Conservation (phyloP, 2,113 vertebrate species). For the Zingel zingel region DNA sequence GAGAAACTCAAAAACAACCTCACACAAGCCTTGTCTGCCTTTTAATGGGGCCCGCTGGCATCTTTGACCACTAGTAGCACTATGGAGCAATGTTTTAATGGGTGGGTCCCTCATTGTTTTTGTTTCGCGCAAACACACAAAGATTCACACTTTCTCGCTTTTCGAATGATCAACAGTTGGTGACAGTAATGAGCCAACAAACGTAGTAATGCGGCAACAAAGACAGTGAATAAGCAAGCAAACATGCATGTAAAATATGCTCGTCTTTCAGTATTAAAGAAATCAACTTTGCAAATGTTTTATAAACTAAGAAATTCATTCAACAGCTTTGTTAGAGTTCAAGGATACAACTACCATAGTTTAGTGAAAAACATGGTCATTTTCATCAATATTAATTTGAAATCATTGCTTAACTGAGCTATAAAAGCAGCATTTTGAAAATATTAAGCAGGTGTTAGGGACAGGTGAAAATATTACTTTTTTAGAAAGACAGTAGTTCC, state of each 20-base stretch:
- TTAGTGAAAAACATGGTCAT: neutral
- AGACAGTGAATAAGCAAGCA: neutral
- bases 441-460: neutral
- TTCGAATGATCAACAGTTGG: neutral
- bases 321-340: neutral
- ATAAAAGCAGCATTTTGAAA: conserved; percentile 18
- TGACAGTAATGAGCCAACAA: neutral
- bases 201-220: neutral
- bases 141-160: neutral
- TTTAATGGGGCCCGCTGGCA: neutral
- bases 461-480: conserved; percentile 28
- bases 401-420: neutral
- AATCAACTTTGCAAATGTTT: neutral
- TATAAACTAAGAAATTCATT: neutral
- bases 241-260: neutral
- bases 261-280: neutral
- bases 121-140: neutral
- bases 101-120: neutral
- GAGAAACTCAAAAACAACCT: conserved; percentile 1
- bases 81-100: too few species aligned
- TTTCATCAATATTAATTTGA: neutral
- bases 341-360: neutral
- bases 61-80: neutral
- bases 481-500: conserved; percentile 3
- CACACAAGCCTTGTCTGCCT: neutral